Percentiles rank a stretch among this genome's conserved stretches.
phyloP scores from a whole-genome alignment of 2,113 vertebrate species.

The Enhydra lutris region DNA sequence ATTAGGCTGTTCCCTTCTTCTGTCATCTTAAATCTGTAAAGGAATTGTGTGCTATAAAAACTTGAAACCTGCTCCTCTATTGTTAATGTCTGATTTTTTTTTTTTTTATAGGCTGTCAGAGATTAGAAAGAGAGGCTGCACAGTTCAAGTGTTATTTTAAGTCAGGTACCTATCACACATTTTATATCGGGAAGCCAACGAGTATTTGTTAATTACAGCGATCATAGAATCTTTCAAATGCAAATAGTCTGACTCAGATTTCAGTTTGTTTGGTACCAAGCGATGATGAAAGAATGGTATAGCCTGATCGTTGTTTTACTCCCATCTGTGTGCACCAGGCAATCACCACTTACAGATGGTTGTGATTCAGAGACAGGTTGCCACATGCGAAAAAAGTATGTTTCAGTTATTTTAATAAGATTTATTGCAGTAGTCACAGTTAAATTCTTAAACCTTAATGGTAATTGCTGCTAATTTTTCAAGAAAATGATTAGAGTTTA shows the following conservation, averaged over 20 bases:
- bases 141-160: slow-evolving; percentile 76
- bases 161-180: slow-evolving; percentile 75
- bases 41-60: slow-evolving; percentile 78
- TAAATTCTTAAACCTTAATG: slow-evolving; percentile 94
- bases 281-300: slow-evolving; percentile 93
- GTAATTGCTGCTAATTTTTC: slow-evolving; percentile 94
- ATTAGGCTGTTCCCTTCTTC: slow-evolving; percentile 81
- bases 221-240: slow-evolving; percentile 92
- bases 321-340: slow-evolving; percentile 95
- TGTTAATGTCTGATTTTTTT: slow-evolving; percentile 83
- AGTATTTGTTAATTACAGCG: slow-evolving; percentile 87
- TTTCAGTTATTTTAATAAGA: slow-evolving; percentile 99
- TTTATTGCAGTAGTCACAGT: slow-evolving; percentile 94
- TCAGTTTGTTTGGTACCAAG: slow-evolving; percentile 96
- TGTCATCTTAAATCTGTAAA: slow-evolving; percentile 85
- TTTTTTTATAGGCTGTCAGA: slow-evolving; percentile 78
- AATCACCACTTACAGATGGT: slow-evolving; percentile 98
- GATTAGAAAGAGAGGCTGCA: slow-evolving; percentile 73
- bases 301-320: slow-evolving; percentile 91
- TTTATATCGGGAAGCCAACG: slow-evolving; percentile 73
- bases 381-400: slow-evolving; percentile 91
- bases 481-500: slow-evolving; percentile 89
- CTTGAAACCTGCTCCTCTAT: slow-evolving; percentile 77
- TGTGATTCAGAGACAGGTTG: slow-evolving; percentile 96
- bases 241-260: slow-evolving; percentile 90